Conservation (phyloP, 1,140 invertebrate species). For the Achatina immaculata region DNA sequence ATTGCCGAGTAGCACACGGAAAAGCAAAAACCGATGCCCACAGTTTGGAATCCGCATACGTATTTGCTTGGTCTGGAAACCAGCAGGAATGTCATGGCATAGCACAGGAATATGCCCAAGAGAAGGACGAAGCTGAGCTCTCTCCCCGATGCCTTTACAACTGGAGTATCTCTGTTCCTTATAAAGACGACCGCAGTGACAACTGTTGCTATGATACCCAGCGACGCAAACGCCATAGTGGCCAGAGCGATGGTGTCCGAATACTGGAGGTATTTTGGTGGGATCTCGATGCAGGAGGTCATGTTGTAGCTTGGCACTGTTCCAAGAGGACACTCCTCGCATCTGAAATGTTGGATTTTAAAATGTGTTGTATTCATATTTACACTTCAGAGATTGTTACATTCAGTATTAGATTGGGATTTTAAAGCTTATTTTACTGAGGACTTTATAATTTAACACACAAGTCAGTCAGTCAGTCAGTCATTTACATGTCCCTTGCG, state of each 20-base stretch:
- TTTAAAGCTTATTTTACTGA: too few relatives aligned
- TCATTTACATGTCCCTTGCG: too few relatives aligned
- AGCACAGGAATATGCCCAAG: conserved; percentile 69
- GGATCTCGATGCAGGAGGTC: conserved; percentile 82
- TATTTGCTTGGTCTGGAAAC: conserved; percentile 74
- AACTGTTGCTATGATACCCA: conserved; percentile 67
- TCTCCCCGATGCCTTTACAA: conserved; percentile 70
- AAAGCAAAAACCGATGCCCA: conserved; percentile 80
- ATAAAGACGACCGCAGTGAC: conserved; percentile 58
- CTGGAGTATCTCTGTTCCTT: conserved; percentile 65
- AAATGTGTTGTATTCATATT: too few relatives aligned
- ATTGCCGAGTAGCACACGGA: conserved; percentile 82
- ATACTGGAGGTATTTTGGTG: conserved; percentile 83
- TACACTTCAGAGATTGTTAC: too few relatives aligned
- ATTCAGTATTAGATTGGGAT: too few relatives aligned
- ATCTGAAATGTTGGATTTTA: conserved; percentile 76
- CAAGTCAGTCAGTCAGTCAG: too few relatives aligned
- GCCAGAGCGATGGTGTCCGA: conserved; percentile 84
- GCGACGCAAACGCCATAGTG: conserved; percentile 77
- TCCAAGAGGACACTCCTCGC: conserved; percentile 83
- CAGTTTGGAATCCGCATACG: conserved; percentile 77
- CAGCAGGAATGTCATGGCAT: conserved; percentile 68
- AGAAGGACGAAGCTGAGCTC: conserved; percentile 70
- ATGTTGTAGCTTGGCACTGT: conserved; percentile 84
- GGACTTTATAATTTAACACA: too few relatives aligned